Evolutionary conservation across 2,797 vertebrate genomes (phyloP).

Genomic region (Anolis apletophallus): DNA sequence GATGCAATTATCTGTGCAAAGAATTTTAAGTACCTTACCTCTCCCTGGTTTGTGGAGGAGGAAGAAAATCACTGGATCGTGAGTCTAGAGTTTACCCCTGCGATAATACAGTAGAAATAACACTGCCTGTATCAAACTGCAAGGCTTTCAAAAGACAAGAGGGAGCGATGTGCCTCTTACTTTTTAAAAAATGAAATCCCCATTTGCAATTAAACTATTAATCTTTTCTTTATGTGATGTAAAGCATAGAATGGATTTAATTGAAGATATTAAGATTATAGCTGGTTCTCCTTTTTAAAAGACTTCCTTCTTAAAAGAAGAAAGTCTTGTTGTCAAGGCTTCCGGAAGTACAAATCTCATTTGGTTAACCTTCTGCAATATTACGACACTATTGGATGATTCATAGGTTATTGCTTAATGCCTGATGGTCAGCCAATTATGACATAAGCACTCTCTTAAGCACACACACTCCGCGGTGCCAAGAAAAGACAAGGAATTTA

Average conservation of each 20-base stretch:
- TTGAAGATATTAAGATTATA: slow-evolving; percentile 52
- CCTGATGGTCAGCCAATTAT: slow-evolving; percentile 65
- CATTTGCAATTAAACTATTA: slow-evolving; percentile 29
- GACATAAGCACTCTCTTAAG: slow-evolving; percentile 47
- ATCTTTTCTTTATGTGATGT: slow-evolving; percentile 6
- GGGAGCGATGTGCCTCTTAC: not conserved
- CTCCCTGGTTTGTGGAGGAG: slow-evolving; percentile 2
- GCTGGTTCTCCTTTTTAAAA: not conserved
- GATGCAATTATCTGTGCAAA: slow-evolving; percentile 31
- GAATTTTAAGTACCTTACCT: slow-evolving; percentile 58
- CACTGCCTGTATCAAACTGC: not conserved
- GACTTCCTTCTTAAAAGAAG: slow-evolving; percentile 33
- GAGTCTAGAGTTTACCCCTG: slow-evolving; percentile 17
- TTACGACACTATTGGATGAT: slow-evolving; percentile 16
- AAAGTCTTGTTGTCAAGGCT: slow-evolving; percentile 46
- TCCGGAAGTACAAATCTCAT: slow-evolving; percentile 43
- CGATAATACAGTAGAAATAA: fast-evolving
- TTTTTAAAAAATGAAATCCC: slow-evolving; percentile 5
- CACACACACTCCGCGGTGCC: slow-evolving; percentile 40
- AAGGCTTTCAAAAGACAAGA: not conserved
- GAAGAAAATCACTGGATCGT: slow-evolving; percentile 15
- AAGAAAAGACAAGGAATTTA: slow-evolving; percentile 33
- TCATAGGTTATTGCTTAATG: slow-evolving; percentile 40
- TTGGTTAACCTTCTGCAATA: slow-evolving; percentile 47
- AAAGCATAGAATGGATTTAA: slow-evolving; percentile 54